Evolutionary conservation across 2,113 vertebrate species (phyloP).

Genomic region (Tor tambroides): DNA sequence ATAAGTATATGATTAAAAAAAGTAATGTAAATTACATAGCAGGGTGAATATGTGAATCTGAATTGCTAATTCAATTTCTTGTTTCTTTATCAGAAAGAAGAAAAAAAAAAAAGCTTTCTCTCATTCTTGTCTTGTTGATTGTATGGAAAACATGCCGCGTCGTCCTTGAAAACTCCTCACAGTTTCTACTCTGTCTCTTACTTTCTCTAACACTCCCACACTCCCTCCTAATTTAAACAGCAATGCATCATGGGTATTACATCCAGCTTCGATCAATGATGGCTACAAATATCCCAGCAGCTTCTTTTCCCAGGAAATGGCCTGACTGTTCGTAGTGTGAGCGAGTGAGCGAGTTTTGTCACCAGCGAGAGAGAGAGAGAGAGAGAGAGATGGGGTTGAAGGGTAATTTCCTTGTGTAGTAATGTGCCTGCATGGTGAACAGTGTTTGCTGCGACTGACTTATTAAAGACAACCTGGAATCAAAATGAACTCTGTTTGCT

Average conservation of each 20-base stretch:
- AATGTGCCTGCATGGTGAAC: neutral
- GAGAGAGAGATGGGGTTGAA: neutral
- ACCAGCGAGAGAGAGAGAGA: constrained; percentile 14
- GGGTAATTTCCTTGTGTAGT: neutral
- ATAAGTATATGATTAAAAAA: neutral
- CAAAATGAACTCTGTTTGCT: neutral
- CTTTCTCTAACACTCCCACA: constrained; percentile 66
- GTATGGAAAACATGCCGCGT: constrained; percentile 54
- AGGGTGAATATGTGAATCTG: constrained; percentile 29
- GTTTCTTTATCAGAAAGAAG: constrained; percentile 45
- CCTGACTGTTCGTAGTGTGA: constrained; percentile 39
- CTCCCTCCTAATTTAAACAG: constrained; percentile 75
- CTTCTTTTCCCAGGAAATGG: constrained; percentile 59
- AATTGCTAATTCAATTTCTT: constrained; percentile 48
- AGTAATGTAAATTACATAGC: constrained; percentile 9
- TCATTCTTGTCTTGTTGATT: constrained; percentile 47
- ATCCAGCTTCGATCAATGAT: constrained; percentile 74
- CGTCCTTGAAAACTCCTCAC: constrained; percentile 73
- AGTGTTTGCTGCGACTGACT: neutral
- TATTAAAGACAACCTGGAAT: neutral
- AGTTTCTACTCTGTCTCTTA: constrained; percentile 46
- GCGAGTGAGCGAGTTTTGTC: constrained; percentile 29
- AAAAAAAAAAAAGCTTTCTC: constrained; percentile 29
- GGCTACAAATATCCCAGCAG: constrained; percentile 64
- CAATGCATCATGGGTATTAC: constrained; percentile 70